Base-by-base conservation (phyloP, 2,113 vertebrate species). In the Phoenicopterus ruber region DNA sequence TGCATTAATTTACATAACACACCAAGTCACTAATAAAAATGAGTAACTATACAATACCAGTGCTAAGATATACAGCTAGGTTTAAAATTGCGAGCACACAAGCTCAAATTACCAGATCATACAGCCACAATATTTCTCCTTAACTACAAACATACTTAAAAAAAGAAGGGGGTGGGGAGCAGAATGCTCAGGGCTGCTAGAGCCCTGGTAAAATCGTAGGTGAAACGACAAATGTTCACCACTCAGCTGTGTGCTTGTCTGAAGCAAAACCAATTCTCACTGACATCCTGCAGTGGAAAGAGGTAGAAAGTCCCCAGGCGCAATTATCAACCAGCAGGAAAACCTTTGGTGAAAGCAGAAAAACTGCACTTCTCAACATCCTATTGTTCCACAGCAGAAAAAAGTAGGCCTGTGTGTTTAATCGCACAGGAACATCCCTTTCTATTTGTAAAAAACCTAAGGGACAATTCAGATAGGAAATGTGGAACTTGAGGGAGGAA, bases 141-240 rank as follows among this genome's bases (percentile, higher is more conserved):
- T 25, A 63, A 63, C 12, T 34, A 55, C 18, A 63, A 49, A 24
- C 20, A 57, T 11, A 50, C 26, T 36, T 38, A 13, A 54, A 58
- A 17, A 36, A 17, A 55, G 15, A 2, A 3, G 5, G 31, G 17
- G 32, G 17, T 36, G 6, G 2, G 9, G 2, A 1, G 3, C 16
- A 25, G 4, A 13, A 72, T 3, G 3, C 34, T 67, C 14, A 67
- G 17, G 52, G 9, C 21, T 86, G 5, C 29, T 44, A 76, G 24
- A 71, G 26, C 21, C 34, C 46, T 62, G 15, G 12, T 13, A 47
- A 67, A 71, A 67, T 22, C 13, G 66, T 8, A 25, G 36, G 31
- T 25, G 7, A 79, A 74, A 49, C 5, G 2, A 40, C 18, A 12
- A 32, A 36, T 54, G 13, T 24, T 55, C 11, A 46, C 32, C 18